Conservation (phyloP, 2,113 vertebrate species). For the Andinoacara biseriatus region DNA sequence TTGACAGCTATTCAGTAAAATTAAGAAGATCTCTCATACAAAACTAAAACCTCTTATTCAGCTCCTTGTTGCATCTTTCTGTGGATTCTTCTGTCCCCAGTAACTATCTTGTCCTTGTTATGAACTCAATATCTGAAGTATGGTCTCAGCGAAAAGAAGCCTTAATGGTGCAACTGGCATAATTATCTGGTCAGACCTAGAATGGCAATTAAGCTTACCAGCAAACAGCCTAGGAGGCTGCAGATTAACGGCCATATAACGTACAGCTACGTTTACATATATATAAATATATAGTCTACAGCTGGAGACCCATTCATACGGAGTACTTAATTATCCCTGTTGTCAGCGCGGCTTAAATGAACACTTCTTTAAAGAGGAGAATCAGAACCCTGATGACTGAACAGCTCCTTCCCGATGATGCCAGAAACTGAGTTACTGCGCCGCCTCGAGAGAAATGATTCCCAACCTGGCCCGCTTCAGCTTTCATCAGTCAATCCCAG, state of each 20-base stretch:
- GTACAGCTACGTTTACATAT: neutral
- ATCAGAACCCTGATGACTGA: neutral
- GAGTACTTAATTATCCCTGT: neutral
- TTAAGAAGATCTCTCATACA: too few species aligned
- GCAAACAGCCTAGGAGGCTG: neutral
- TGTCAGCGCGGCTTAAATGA: neutral
- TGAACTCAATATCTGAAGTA: neutral
- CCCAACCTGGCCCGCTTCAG: neutral
- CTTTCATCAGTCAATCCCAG: constrained; percentile 17
- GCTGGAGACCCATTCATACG: neutral
- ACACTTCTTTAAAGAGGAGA: neutral
- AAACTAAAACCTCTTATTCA: too few species aligned
- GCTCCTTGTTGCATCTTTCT: too few species aligned
- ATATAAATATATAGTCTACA: neutral
- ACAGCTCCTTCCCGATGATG: constrained; percentile 8
- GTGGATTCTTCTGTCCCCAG: neutral
- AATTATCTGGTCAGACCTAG: neutral
- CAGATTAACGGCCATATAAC: neutral
- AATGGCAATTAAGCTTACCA: neutral
- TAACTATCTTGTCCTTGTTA: neutral
- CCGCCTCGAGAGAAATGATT: constrained; percentile 12
- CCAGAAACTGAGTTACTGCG: neutral
- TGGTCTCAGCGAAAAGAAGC: neutral
- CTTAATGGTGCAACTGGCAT: neutral
- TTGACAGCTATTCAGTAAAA: too few species aligned